Conservation (phyloP, 2,888 invertebrate genomes). For the Bembecia ichneumoniformis region DNA sequence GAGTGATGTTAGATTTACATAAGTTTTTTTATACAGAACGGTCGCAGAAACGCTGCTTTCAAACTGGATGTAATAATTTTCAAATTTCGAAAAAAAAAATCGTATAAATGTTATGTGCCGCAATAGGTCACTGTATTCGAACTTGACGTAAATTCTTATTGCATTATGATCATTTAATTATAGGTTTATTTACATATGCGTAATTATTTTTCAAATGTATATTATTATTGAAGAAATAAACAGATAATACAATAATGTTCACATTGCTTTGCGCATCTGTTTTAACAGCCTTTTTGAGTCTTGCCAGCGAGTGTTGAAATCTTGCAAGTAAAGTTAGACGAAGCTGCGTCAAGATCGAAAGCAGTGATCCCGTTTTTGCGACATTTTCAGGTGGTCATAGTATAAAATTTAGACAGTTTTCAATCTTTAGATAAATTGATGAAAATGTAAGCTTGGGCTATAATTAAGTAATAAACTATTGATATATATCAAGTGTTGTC, state of each 20-base stretch:
- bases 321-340: too few species aligned
- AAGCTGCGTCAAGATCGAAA: too few species aligned
- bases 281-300: too few species aligned
- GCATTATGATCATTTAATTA: too few species aligned
- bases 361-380: conserved; percentile 20
- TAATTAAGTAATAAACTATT: conserved; percentile 72
- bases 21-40: conserved; percentile 52
- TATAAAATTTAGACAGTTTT: conserved; percentile 55
- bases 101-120: too few species aligned
- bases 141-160: not conserved
- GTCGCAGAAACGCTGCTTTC: conserved; percentile 22
- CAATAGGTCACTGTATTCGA: conserved; percentile 1
- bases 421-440: conserved; percentile 56
- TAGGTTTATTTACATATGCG: not conserved
- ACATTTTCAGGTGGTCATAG: conserved; percentile 42
- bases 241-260: too few species aligned
- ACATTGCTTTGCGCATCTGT: too few species aligned
- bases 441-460: conserved; percentile 71
- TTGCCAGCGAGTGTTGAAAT: too few species aligned
- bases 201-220: too few species aligned
- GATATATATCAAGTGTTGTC: conserved; percentile 43
- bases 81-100: too few species aligned
- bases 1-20: conserved; percentile 64
- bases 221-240: too few species aligned
- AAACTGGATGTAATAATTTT: not conserved